Evolutionary conservation across 2,888 invertebrate species (phyloP).

Genomic region (Xestia xanthographa): DNA sequence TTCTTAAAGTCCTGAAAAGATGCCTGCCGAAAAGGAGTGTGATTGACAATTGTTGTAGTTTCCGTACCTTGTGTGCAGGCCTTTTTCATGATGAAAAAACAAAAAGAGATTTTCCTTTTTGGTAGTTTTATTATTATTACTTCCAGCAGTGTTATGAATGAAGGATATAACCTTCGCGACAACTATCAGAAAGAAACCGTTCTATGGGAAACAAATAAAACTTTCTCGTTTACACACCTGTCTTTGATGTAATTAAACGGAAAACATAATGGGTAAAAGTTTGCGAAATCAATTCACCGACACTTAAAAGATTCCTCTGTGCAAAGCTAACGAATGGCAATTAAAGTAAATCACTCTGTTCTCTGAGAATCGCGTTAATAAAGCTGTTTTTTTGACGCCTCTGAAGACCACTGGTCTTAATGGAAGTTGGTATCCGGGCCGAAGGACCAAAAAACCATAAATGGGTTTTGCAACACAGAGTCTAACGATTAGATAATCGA

Average conservation of each 20-base stretch:
- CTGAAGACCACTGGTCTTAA: not conserved
- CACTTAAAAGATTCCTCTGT: conserved; percentile 47
- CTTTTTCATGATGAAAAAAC: not conserved
- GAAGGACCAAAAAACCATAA: not conserved
- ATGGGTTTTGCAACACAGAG: not conserved
- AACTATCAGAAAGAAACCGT: conserved; percentile 28
- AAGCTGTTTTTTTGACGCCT: not conserved
- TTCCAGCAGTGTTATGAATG: not conserved
- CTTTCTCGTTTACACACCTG: conserved; percentile 40
- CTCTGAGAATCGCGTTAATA: conserved; percentile 11
- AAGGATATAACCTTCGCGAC: not conserved
- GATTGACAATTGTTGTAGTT: not conserved
- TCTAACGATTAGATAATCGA: not conserved
- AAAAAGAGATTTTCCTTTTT: no score
- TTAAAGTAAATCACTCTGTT: conserved; percentile 38
- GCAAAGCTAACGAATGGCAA: conserved; percentile 26
- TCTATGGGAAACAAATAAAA: conserved; percentile 32
- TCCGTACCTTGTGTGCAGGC: not conserved
- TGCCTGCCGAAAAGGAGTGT: no score
- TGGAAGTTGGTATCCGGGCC: not conserved
- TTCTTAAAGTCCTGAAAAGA: not conserved
- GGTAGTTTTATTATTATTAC: not conserved
- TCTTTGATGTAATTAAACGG: conserved; percentile 36
- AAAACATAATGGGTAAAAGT: conserved; percentile 51
- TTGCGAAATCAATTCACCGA: conserved; percentile 48